Evolutionary conservation across 2,797 vertebrate species (phyloP).

Genomic region (Hydrophis major): DNA sequence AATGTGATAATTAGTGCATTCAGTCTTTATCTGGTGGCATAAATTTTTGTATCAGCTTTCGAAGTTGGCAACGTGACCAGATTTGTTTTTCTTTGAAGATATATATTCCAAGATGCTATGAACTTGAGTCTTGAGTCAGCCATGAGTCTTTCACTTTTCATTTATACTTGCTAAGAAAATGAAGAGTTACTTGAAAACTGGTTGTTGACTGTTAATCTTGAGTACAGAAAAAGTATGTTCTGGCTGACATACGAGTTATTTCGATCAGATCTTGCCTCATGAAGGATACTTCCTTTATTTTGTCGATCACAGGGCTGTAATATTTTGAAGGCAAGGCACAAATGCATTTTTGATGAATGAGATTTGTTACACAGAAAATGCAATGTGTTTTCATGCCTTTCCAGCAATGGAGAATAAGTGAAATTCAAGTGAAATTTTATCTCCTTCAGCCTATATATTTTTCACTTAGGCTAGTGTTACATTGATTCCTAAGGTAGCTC

Average conservation of each 20-base stretch:
- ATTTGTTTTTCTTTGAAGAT: neutral
- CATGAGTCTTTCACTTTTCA: neutral
- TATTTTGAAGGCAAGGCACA: conserved; percentile 21
- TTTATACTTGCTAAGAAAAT: neutral
- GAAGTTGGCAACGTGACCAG: no score
- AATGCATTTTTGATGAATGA: conserved; percentile 42
- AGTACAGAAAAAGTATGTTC: neutral
- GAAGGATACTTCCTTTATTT: neutral
- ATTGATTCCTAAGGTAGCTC: conserved; percentile 62
- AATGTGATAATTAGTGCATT: no score
- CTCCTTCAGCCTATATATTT: conserved; percentile 54
- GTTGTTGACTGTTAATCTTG: conserved; percentile 20
- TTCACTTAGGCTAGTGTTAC: conserved; percentile 56
- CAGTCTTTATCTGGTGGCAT: no score
- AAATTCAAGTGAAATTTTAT: conserved; percentile 51
- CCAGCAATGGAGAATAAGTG: conserved; percentile 39
- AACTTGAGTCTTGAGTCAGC: neutral
- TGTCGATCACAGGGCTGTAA: conserved; percentile 9
- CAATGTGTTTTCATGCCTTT: conserved; percentile 19
- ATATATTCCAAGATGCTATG: neutral
- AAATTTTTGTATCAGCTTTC: no score
- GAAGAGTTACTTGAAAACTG: neutral
- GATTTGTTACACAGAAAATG: conserved; percentile 30
- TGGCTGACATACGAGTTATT: neutral
- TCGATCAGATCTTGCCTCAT: conserved; percentile 13